Base-by-base conservation (phyloP, 2,888 invertebrate genomes). In the Icerya purchasi region DNA sequence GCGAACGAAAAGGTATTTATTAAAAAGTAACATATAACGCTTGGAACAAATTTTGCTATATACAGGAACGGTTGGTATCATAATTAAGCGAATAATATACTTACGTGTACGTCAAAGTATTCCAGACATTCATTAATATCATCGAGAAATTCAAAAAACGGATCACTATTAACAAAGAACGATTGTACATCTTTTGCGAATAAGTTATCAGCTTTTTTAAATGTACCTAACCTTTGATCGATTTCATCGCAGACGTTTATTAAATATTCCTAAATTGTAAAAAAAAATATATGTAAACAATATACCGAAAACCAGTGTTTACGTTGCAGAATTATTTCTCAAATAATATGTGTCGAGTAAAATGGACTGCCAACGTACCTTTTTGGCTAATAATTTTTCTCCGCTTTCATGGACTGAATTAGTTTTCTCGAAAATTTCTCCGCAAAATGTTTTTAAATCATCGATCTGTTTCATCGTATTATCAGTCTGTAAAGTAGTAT, bases 361-460 rank as follows among this genome's bases (percentile, higher is more conserved):
- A 18, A 23, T 1, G 24, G 50, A 14, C 3, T 22, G 23, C 25
- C 20, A 20, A 54, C 53, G 59, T 63, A 76, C 77, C 73, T 78
- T 93, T 69, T 94, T 91, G 1, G 85, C 83, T 63, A 93, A 78
- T 5, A 96, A 74, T 68, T 93, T 87, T 68, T 94, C 92, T 70
- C 94, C 94, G 64, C 89, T 87, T 61, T 80, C 82, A 69, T 96
- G 92, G 2, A 96, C 73, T 0, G 90, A 86, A 70, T 87, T 90
- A 0, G 94, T 96, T 74, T 93, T 94, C 62, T 84, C 82, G 0
- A 92, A 87, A 0, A 94, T 93, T 68, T 85, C 79, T 58, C 83
- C 79, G 69, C 91, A 93, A 67, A 91, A 84, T 58, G 80, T 77
- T 52, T 83, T 79, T 1, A 96, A 72, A 51, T 79, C 77, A 52